Evolutionary conservation across 2,888 invertebrate species (phyloP), one percentile per base, ranked within the genome.

Genomic region (Nysson spinosus): DNA sequence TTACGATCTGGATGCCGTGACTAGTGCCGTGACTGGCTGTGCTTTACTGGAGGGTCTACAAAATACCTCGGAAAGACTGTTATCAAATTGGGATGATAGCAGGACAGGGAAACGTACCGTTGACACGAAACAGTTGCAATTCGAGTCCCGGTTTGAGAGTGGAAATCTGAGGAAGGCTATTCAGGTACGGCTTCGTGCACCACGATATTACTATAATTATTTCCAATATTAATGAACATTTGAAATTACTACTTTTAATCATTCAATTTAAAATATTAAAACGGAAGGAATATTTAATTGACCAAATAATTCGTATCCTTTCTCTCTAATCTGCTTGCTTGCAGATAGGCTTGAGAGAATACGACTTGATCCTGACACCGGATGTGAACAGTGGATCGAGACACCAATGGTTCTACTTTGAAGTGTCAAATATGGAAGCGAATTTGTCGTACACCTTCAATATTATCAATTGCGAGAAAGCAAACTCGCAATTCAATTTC

Each of bases 351-450:
- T 89, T 91, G 39, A 89, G 90, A 81, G 95, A 96, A 82, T 96
- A 96, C 85, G 95, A 96, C 83, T 88, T 96, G 65, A 92, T 95
- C 62, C 87, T 96, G 64, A 93, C 92, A 86, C 94, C 96, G 0
- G 96, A 96, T 83, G 92, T 95, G 37, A 95, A 95, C 87, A 93
- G 94, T 1, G 90, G 89, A 16, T 91, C 91, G 60, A 93, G 95
- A 69, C 93, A 93, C 83, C 95, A 96, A 81, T 96, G 96, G 96
- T 96, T 96, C 88, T 96, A 96, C 88, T 96, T 96, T 83, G 93
- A 95, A 88, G 93, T 96, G n/a, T 90, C 91, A 32, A 93, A 94
- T 85, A 95, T 95, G 92, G 87, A 90, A 52, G 90, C 92, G 50
- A 90, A 90, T 54, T 88, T 89, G 2, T 89, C 91, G 0, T 96